phyloP scores from a whole-genome alignment of 2,797 vertebrate genomes.

The Myotis findleyi region DNA sequence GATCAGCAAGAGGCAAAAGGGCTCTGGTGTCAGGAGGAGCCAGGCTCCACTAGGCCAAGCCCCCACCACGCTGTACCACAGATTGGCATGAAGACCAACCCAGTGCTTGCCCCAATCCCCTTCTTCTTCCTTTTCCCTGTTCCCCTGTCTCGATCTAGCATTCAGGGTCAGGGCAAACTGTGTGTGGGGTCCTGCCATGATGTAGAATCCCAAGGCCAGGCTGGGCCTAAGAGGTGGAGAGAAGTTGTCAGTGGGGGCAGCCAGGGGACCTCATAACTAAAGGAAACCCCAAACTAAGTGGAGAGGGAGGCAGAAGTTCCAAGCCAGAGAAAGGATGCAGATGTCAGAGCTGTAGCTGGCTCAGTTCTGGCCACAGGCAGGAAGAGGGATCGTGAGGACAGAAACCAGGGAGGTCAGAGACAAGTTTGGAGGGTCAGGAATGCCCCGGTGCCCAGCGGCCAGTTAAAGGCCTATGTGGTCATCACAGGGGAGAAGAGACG shows the following conservation, averaged over 20 bases:
- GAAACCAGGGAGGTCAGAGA: background rate
- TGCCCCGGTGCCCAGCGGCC: background rate
- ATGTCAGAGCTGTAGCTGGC: background rate
- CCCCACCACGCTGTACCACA: background rate
- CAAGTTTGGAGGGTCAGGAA: background rate
- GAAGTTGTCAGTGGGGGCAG: background rate
- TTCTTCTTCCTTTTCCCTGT: background rate
- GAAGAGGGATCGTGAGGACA: background rate
- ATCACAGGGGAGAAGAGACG: background rate
- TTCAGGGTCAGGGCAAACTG: background rate
- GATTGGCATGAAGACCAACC: background rate
- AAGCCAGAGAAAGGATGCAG: background rate
- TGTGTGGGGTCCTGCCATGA: background rate
- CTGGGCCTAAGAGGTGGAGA: background rate
- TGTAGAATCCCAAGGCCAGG: background rate
- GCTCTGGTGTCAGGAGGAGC: background rate
- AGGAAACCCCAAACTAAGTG: background rate
- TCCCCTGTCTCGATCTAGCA: background rate
- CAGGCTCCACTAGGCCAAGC: fast-evolving
- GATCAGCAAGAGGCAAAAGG: background rate
- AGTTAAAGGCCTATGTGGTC: background rate
- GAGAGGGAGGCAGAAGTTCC: background rate
- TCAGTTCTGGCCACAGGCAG: background rate
- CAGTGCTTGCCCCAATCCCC: background rate
- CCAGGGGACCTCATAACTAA: background rate